Percentiles rank a stretch among this genome's conserved stretches.
These are phyloP conservation scores for Kuschelorhynchus macadamiae DNA, from an alignment of 2,888 invertebrate genomes.

Conservation along the genomic window DNA sequence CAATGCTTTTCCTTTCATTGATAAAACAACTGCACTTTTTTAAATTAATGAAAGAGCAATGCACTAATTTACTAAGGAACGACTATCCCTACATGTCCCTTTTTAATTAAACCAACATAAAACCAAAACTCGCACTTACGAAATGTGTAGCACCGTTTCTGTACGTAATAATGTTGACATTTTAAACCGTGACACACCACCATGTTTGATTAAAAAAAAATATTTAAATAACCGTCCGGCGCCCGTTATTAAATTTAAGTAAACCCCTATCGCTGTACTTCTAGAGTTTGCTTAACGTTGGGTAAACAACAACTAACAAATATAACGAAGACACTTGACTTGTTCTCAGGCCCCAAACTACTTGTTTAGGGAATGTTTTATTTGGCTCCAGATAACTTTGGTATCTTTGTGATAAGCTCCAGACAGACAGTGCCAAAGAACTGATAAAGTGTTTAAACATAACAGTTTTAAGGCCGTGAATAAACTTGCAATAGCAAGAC, in stretches of 20 bases:
- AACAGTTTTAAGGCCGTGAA: no score
- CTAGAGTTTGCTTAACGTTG: neutral
- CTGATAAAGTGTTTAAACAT: no score
- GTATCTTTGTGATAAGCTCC: no score
- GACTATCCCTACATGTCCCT: no score
- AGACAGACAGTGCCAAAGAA: no score
- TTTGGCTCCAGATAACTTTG: conserved; percentile 6
- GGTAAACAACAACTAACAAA: conserved; percentile 6
- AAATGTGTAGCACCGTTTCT: conserved; percentile 38
- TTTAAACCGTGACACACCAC: conserved; percentile 48
- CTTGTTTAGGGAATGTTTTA: conserved; percentile 19
- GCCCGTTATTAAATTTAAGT: conserved; percentile 6
- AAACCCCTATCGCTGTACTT: neutral
- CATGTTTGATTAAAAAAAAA: conserved; percentile 37
- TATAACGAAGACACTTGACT: conserved; percentile 29
- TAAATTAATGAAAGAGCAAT: no score
- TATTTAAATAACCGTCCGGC: no score
- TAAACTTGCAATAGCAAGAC: no score
- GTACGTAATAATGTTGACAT: conserved; percentile 52
- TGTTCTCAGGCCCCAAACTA: conserved; percentile 3
- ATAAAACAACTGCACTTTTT: no score
- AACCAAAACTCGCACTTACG: conserved; percentile 48
- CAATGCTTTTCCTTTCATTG: no score
- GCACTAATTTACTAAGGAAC: no score
- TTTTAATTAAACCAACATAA: no score